Percentiles rank a stretch among this genome's conserved stretches.
Evolutionary conservation across 2,888 invertebrate species (phyloP).

Genomic region (Coecobrya sp.): DNA sequence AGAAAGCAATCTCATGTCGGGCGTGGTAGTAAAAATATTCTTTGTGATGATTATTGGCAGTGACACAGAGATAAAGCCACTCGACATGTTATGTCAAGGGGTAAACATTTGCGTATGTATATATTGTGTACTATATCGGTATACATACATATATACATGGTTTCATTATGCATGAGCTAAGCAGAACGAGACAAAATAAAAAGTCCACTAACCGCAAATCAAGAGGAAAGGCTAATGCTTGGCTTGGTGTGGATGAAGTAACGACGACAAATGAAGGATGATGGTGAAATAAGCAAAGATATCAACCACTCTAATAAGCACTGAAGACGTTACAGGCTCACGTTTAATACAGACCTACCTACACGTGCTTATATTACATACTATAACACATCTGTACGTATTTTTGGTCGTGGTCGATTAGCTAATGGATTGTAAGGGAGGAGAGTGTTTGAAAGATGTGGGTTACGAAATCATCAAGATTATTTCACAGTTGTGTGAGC

Average conservation of each 20-base stretch:
- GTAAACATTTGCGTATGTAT: not conserved
- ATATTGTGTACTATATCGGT: too few relatives aligned
- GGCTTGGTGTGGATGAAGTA: not conserved
- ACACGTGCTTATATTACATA: too few relatives aligned
- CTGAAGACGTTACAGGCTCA: too few relatives aligned
- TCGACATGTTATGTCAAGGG: not conserved
- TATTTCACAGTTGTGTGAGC: too few relatives aligned
- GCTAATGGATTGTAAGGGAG: too few relatives aligned
- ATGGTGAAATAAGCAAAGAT: not conserved
- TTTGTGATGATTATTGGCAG: constrained; percentile 62
- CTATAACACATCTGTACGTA: too few relatives aligned
- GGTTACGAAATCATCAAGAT: too few relatives aligned
- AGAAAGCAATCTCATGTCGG: constrained; percentile 65
- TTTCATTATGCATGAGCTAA: not conserved
- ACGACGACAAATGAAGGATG: not conserved
- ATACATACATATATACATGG: not conserved
- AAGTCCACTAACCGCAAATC: not conserved
- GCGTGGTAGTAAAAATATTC: constrained; percentile 62
- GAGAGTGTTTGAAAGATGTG: too few relatives aligned
- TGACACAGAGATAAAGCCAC: constrained; percentile 50
- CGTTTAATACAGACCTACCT: too few relatives aligned
- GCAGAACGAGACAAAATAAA: not conserved
- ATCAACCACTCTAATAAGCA: too few relatives aligned
- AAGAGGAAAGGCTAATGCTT: not conserved
- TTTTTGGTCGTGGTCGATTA: too few relatives aligned